Conservation (phyloP, 2,888 invertebrate species). For the Cetonia aurata region DNA sequence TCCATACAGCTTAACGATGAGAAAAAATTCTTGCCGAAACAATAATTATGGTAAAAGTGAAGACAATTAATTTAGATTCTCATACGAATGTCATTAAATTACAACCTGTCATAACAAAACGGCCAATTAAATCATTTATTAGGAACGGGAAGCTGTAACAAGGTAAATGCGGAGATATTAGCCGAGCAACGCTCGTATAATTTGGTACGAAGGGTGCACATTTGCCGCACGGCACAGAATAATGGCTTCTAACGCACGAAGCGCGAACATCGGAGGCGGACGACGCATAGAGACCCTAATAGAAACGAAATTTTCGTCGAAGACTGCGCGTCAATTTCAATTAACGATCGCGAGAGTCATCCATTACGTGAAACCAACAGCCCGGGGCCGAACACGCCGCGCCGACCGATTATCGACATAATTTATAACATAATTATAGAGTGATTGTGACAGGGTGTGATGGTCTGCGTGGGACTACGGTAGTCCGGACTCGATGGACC, state of each 20-base stretch:
- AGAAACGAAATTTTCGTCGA: slow-evolving; percentile 27
- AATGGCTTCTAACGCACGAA: slow-evolving; percentile 37
- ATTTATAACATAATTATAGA: slow-evolving; percentile 68
- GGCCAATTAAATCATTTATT: slow-evolving; percentile 35
- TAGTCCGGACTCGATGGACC: slow-evolving; percentile 65
- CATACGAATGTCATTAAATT: slow-evolving; percentile 31
- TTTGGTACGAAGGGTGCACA: not conserved
- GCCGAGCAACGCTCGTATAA: slow-evolving; percentile 13
- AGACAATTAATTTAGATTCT: slow-evolving; percentile 29
- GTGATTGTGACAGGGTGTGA: slow-evolving; percentile 66
- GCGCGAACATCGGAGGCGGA: slow-evolving; percentile 25
- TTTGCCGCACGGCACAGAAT: not conserved
- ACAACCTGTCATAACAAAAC: slow-evolving; percentile 10
- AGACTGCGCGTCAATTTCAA: slow-evolving; percentile 63
- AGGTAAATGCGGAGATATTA: not conserved
- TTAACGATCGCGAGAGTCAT: slow-evolving; percentile 61
- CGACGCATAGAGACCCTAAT: slow-evolving; percentile 8
- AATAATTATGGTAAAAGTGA: slow-evolving; percentile 28
- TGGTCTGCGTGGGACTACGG: slow-evolving; percentile 65
- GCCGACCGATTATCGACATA: slow-evolving; percentile 64
- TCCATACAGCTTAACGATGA: slow-evolving; percentile 14
- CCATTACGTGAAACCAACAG: slow-evolving; percentile 56
- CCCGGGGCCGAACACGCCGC: slow-evolving; percentile 54
- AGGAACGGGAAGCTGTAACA: not conserved
- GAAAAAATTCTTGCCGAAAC: slow-evolving; percentile 23